Base-by-base conservation (phyloP, 2,797 vertebrate genomes). In the Karalla daura region DNA sequence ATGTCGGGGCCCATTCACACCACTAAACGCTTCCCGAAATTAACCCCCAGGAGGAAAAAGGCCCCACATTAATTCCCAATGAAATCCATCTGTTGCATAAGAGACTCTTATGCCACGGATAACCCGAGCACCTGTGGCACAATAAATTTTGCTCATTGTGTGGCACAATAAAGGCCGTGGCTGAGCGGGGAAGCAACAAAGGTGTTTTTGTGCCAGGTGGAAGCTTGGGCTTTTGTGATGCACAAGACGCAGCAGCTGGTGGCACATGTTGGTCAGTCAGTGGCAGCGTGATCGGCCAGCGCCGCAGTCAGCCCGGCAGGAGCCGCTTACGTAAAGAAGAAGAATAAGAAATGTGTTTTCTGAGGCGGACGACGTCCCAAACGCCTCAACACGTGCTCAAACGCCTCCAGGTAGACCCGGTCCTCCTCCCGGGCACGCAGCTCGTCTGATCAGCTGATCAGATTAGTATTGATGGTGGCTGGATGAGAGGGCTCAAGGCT, bases 381-480 rank as follows among this genome's bases (percentile, higher is more conserved):
- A 44, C n/a, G n/a, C n/a, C n/a, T n/a, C n/a, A n/a, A n/a, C n/a
- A n/a, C n/a, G n/a, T n/a, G n/a, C n/a, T n/a, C n/a, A n/a, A n/a
- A n/a, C n/a, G n/a, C n/a, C n/a, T n/a, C n/a, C n/a, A n/a, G 17
- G 39, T 40, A 9, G 41, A 56, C 49, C 41, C 18, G 51, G 25
- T 59, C 18, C 5, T 67, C 36, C 28, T 41, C 46, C 40, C n/a
- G n/a, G n/a, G 17, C 63, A 13, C 54, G n/a, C 25, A 1, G 21
- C 10, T 70, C 32, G 20, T 32, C 21, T 12, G 15, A 74, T 67
- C 37, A 39, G 28, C 54, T 24, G 47, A 70, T 63, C 20, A 4
- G 66, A 63, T 77, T 66, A 59, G 46, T 44, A 54, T 63, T 21
- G 58, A 74, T n/a, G 13, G 8, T 33, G 2, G 5, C 37, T 5